A percentile compares a stretch with the other conserved stretches of the same genome.
These are phyloP conservation scores for Drosophila chauvacae DNA, from an alignment of 1,140 invertebrate genomes.

Conservation along the genomic window DNA sequence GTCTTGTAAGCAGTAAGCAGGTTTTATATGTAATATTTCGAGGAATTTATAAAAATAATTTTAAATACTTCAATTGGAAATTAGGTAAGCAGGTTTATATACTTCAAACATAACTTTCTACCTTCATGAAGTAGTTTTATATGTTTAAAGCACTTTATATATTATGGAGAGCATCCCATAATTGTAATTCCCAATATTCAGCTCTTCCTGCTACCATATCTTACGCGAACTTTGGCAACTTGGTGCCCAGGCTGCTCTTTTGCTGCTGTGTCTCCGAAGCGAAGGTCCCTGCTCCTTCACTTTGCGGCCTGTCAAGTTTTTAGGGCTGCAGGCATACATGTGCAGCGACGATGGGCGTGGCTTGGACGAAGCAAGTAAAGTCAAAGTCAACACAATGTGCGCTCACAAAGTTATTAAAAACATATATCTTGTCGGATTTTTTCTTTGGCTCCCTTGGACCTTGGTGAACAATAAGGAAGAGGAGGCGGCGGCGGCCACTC, in stretches of 20 bases:
- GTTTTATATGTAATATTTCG: too few species aligned
- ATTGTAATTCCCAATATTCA: not conserved
- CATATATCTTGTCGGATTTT: slow-evolving; percentile 1
- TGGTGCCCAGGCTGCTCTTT: slow-evolving; percentile 33
- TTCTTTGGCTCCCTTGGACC: not conserved
- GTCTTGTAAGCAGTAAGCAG: not conserved
- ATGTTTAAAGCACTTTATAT: not conserved
- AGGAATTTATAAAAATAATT: not conserved
- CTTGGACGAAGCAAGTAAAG: slow-evolving; percentile 15
- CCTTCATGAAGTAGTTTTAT: not conserved
- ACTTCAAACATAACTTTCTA: too few species aligned
- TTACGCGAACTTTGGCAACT: slow-evolving; percentile 46
- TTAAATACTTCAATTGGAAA: not conserved
- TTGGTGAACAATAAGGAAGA: not conserved
- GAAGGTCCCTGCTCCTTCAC: slow-evolving; percentile 11
- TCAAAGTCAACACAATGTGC: slow-evolving; percentile 6
- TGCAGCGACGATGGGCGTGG: slow-evolving; percentile 21
- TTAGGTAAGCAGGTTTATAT: not conserved
- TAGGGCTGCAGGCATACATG: slow-evolving; percentile 42
- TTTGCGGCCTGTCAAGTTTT: slow-evolving; percentile 45
- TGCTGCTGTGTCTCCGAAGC: slow-evolving; percentile 1
- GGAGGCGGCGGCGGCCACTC: not conserved
- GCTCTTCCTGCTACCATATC: slow-evolving; percentile 13
- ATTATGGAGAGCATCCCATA: slow-evolving; percentile 1
- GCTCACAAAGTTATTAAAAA: slow-evolving; percentile 48